Percentiles rank a stretch among this genome's conserved stretches.
phyloP scores from a whole-genome alignment of 2,888 invertebrate species.

The Andrena dorsata region DNA sequence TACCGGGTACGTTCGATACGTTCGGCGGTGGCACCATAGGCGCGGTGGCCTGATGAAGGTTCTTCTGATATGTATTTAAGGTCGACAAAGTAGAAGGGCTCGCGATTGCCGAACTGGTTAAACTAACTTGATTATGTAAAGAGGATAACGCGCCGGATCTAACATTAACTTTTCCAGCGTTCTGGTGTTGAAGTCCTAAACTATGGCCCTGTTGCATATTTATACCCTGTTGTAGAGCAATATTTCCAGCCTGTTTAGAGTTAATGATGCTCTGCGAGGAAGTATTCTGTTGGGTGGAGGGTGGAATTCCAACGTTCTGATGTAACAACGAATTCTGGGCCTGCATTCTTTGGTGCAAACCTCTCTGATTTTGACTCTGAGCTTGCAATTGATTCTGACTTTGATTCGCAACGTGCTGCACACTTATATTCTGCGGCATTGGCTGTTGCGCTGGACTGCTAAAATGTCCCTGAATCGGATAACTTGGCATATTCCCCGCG shows the following conservation, averaged over 20 bases:
- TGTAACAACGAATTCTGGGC: slow-evolving; percentile 58
- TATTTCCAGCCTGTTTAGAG: slow-evolving; percentile 57
- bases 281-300: slow-evolving; percentile 53
- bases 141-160: slow-evolving; percentile 68
- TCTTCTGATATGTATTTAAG: slow-evolving; percentile 75
- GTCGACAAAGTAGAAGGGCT: slow-evolving; percentile 68
- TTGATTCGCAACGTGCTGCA: slow-evolving; percentile 63
- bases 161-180: slow-evolving; percentile 45
- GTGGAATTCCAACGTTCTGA: slow-evolving; percentile 58
- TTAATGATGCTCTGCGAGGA: slow-evolving; percentile 57
- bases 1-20: slow-evolving; percentile 37
- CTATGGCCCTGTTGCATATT: slow-evolving; percentile 66
- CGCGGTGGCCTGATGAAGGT: slow-evolving; percentile 62
- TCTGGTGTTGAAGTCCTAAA: slow-evolving; percentile 70
- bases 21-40: slow-evolving; percentile 35
- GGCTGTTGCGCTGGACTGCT: slow-evolving; percentile 63
- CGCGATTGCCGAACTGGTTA: slow-evolving; percentile 62
- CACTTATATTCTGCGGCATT: slow-evolving; percentile 63
- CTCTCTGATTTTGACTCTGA: slow-evolving; percentile 54
- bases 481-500: slow-evolving; percentile 62
- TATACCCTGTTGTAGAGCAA: slow-evolving; percentile 55
- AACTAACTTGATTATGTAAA: slow-evolving; percentile 71
- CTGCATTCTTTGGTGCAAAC: slow-evolving; percentile 62
- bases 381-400: slow-evolving; percentile 3
- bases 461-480: slow-evolving; percentile 68